These are phyloP conservation scores for Nemotelus pantherinus DNA, from an alignment of 2,888 invertebrate species.

Conservation along the genomic window DNA sequence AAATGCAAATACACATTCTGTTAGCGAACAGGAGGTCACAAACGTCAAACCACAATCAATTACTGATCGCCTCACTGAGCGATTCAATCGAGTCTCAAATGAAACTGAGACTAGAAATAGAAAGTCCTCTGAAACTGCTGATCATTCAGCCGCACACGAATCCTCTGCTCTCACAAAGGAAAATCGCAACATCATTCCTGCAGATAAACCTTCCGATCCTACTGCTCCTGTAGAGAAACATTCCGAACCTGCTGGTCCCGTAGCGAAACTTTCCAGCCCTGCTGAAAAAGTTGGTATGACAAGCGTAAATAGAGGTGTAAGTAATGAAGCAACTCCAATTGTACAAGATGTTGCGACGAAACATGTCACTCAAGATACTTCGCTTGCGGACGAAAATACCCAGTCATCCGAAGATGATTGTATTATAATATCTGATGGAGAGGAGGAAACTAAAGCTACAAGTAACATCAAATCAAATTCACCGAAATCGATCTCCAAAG, in stretches of 20 bases:
- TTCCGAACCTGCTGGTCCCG: too few species aligned
- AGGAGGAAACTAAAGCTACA: constrained; percentile 20
- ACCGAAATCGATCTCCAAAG: neutral
- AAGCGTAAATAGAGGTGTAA: too few species aligned
- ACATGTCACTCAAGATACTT: neutral
- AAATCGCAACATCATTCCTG: neutral
- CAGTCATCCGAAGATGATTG: neutral
- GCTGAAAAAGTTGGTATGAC: too few species aligned
- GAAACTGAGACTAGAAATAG: neutral
- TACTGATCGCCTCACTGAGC: constrained; percentile 42
- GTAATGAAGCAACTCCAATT: too few species aligned
- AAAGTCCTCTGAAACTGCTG: neutral
- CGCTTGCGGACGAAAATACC: neutral
- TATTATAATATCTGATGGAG: constrained; percentile 26
- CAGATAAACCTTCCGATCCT: neutral
- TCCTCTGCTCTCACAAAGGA: neutral
- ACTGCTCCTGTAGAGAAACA: neutral
- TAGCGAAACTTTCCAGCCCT: too few species aligned
- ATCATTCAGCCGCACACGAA: neutral
- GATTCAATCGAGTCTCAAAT: constrained; percentile 10
- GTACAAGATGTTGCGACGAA: too few species aligned
- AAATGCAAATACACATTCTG: constrained; percentile 3
- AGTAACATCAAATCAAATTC: neutral
- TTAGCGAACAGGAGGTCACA: constrained; percentile 4
- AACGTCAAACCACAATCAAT: constrained; percentile 17